Base-by-base conservation (phyloP, 1,140 invertebrate species). In the Meloidogyne exigua region DNA sequence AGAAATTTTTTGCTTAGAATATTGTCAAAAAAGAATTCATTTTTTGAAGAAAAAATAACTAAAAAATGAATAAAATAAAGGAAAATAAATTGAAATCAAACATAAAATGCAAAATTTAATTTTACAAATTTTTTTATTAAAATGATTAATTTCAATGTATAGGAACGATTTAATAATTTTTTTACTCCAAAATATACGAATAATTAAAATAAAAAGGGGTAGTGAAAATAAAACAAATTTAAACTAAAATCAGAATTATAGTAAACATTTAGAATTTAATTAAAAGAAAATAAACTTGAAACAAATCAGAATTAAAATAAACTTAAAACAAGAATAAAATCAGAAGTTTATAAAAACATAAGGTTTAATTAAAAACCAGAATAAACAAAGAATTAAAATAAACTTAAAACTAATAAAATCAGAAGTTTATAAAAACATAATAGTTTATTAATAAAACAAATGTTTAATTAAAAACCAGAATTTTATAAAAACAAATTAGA, bases 1-100 rank as follows among this genome's bases (percentile, higher is more conserved):
- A n/a, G 4, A 0, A n/a, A n/a, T 15, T 57, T 57, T n/a, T 57
- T 44, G 11, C 13, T 15, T 15, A 15, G 5, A 44, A 44, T 1
- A 44, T 15, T 15, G 42, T 44, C 42, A 44, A 44, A 57, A 57
- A 57, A 57, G n/a, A 57, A 44, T 13, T 7, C n/a, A n/a, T 57
- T n/a, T n/a, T n/a, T 57, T 57, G 4, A n/a, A 39, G 0, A 4
- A 39, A 39, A 57, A 57, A 57, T 57, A 57, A n/a, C 49, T n/a
- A 57, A 57, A 57, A 57, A 49, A 11, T n/a, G 18, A 49, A 49
- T 49, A 49, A 18, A 18, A 49, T 49, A 18, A 49, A 49, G 5
- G n/a, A 57, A 57, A 57, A n/a, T n/a, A 57, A 57, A 57, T 57
- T 57, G 49, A 57, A 57, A 57, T n/a, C n/a, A n/a, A 57, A 57